phyloP scores from a whole-genome alignment of 2,113 vertebrate species.

The Nannobrachium achirus region DNA sequence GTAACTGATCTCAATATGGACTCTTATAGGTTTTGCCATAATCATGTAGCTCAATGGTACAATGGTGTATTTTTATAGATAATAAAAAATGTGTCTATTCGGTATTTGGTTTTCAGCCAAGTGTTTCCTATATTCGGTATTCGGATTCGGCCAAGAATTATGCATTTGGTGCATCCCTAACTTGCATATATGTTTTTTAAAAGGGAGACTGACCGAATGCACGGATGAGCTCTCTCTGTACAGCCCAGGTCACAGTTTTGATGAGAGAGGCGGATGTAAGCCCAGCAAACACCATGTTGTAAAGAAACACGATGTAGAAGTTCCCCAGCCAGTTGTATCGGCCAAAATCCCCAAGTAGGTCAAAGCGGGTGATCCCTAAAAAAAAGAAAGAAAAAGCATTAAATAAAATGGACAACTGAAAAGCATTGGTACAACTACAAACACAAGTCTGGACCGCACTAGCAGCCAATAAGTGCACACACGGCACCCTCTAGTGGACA shows the following conservation, averaged over 20 bases:
- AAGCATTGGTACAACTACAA: background rate
- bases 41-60: no score
- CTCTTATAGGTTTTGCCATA: no score
- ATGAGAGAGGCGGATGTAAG: constrained; percentile 94
- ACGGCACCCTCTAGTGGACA: constrained; percentile 60
- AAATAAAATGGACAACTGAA: background rate
- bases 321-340: constrained; percentile 96
- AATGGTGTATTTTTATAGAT: no score
- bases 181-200: no score
- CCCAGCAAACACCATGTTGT: constrained; percentile 93
- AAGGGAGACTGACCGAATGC: constrained; percentile 87
- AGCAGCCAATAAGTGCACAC: background rate
- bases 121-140: no score
- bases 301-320: constrained; percentile 94
- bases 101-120: no score
- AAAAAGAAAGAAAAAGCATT: background rate
- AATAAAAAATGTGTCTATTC: no score
- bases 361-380: constrained; percentile 93
- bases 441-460: background rate
- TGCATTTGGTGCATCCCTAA: no score
- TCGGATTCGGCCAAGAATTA: no score
- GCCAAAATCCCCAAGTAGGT: constrained; percentile 94
- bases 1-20: no score
- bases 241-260: constrained; percentile 90
- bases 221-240: constrained; percentile 91